A percentile compares a stretch with the other conserved stretches of the same genome.
Evolutionary conservation across 2,888 invertebrate genomes (phyloP).

Genomic region (Escarpia spicata): DNA sequence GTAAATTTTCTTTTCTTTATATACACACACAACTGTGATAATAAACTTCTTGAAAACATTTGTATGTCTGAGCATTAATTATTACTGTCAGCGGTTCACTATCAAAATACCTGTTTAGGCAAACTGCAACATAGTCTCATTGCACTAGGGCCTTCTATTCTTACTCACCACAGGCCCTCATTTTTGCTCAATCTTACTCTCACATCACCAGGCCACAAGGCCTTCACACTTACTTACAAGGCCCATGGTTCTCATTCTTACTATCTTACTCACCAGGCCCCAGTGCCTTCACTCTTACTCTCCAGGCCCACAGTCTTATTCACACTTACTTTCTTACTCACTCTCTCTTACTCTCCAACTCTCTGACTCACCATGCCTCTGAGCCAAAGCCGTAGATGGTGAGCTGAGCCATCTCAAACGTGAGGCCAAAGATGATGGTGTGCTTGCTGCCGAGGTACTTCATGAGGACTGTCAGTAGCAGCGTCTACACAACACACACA

Average conservation of each 20-base stretch:
- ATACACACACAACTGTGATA: too few species aligned
- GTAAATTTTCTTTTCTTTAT: too few species aligned
- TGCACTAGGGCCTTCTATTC: background rate
- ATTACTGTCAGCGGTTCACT: too few species aligned
- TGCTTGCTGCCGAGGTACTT: conserved; percentile 91
- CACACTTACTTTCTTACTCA: background rate
- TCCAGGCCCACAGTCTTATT: background rate
- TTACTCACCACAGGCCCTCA: background rate
- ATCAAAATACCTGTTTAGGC: too few species aligned
- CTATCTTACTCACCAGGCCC: background rate
- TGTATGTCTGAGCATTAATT: too few species aligned
- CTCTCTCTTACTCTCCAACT: background rate
- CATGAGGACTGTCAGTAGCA: conserved; percentile 79
- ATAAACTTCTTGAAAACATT: too few species aligned
- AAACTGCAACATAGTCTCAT: too few species aligned
- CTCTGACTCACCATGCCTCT: conserved; percentile 79
- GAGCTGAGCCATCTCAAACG: conserved; percentile 96
- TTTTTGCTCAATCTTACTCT: background rate
- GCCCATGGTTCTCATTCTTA: background rate
- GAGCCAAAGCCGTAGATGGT: conserved; percentile 98
- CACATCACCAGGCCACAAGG: background rate
- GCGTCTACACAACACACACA: conserved; percentile 63
- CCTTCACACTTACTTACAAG: background rate
- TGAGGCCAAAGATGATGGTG: conserved; percentile 94
- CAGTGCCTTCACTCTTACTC: background rate